Evolutionary conservation across 2,797 vertebrate species (phyloP).

Genomic region (Pteronotus mesoamericanus): DNA sequence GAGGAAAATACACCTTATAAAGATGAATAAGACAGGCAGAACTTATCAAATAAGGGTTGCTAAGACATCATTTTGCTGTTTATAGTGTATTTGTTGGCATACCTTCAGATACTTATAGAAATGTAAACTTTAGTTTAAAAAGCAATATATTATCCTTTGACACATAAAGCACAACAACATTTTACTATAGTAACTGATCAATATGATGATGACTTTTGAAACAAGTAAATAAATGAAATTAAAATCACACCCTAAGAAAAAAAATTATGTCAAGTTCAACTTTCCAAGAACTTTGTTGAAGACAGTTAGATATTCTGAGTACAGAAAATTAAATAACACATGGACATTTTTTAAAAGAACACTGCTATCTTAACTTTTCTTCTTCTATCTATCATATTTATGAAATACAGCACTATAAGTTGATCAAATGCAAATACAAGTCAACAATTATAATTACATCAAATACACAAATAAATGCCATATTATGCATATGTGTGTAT

Average conservation of each 20-base stretch:
- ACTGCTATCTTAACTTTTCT: neutral
- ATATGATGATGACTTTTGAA: constrained; percentile 32
- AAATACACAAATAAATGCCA: neutral
- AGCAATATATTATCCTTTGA: neutral
- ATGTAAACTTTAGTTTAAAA: constrained; percentile 44
- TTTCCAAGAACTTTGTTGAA: neutral
- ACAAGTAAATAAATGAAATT: constrained; percentile 39
- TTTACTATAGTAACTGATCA: neutral
- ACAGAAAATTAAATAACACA: neutral
- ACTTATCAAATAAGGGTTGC: neutral
- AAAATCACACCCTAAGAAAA: constrained; percentile 1
- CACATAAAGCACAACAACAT: neutral
- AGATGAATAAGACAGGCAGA: neutral
- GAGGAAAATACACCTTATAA: neutral
- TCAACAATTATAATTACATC: neutral
- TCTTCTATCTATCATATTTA: neutral
- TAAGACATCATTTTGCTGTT: neutral
- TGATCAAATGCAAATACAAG: neutral
- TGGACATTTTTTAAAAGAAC: neutral
- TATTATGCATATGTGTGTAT: neutral
- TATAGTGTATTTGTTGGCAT: neutral
- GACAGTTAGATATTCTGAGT: neutral
- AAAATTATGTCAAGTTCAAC: neutral
- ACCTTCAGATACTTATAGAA: neutral
- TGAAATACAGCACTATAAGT: neutral